Percentiles rank a stretch among this genome's conserved stretches.
phyloP scores from a whole-genome alignment of 2,113 vertebrate genomes.

The Cervus canadensis region DNA sequence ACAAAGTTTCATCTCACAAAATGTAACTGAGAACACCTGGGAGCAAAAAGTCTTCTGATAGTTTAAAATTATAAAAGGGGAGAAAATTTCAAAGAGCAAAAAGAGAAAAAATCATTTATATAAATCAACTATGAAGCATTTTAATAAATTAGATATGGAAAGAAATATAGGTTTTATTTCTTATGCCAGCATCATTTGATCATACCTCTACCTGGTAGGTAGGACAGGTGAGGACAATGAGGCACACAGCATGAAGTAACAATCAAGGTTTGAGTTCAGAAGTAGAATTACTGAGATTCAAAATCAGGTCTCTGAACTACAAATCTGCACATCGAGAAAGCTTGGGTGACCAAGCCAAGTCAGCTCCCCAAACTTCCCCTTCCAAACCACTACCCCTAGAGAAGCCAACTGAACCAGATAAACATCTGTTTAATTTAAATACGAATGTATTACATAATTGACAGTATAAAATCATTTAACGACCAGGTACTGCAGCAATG shows the following conservation, averaged over 20 bases:
- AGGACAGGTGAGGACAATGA: neutral
- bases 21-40: neutral
- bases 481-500: neutral
- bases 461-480: neutral
- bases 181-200: neutral
- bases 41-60: neutral
- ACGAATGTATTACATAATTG: neutral
- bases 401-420: neutral
- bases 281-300: neutral
- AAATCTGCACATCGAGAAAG: neutral
- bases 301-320: neutral
- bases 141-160: neutral
- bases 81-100: neutral
- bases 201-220: neutral
- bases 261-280: neutral
- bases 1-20: neutral
- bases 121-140: neutral
- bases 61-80: neutral
- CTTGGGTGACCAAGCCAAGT: neutral
- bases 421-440: neutral
- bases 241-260: neutral
- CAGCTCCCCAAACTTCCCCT: neutral
- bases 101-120: neutral
- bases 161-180: neutral
- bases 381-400: neutral